Conservation (phyloP, 2,113 vertebrate species). For the Gymnocephalus cernua region DNA sequence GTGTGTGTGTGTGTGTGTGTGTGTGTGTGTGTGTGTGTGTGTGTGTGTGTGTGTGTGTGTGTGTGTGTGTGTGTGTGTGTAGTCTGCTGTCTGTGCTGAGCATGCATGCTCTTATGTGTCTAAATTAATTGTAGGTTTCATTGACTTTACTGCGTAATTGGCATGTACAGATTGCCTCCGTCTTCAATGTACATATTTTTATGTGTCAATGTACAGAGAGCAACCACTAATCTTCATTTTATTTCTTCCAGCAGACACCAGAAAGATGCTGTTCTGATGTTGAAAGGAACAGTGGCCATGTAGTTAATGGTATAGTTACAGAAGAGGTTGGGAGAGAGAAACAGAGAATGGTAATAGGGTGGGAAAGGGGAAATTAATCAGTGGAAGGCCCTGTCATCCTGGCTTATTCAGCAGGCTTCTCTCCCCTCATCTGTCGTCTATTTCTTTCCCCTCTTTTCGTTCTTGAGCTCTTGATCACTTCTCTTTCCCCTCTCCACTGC, state of each 20-base stretch:
- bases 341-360: conserved; percentile 49
- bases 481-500: conserved; percentile 86
- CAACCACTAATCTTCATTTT: not conserved
- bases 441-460: conserved; percentile 55
- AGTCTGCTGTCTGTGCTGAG: not conserved
- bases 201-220: not conserved
- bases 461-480: conserved; percentile 81
- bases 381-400: conserved; percentile 60
- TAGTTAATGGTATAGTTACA: conserved; percentile 25
- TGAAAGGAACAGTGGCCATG: not conserved
- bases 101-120: not conserved
- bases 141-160: conserved; percentile 6
- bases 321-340: conserved; percentile 24
- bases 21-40: conserved; percentile 26
- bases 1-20: conserved; percentile 30
- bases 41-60: conserved; percentile 22
- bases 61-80: conserved; percentile 18
- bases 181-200: not conserved
- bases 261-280: not conserved
- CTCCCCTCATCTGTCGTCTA: conserved; percentile 64
- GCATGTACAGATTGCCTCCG: not conserved
- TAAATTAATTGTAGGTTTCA: conserved; percentile 26
- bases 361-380: conserved; percentile 75
- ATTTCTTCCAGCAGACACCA: not conserved
- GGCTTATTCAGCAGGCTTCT: conserved; percentile 72